Conservation (phyloP, 2,888 invertebrate species). For the Oscheius sp. region DNA sequence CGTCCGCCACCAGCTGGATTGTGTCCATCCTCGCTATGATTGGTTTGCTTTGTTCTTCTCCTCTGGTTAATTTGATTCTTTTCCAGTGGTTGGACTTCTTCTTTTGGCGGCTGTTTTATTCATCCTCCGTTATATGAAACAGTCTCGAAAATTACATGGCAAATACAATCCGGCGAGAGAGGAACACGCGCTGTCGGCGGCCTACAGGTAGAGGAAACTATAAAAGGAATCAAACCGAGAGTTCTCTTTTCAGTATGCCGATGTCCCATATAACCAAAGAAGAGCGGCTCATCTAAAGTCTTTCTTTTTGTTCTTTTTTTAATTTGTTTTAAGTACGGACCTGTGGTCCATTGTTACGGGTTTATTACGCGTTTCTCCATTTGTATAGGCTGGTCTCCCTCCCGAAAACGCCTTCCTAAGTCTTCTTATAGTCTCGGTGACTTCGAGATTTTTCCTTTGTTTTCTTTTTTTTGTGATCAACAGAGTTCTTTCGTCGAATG, state of each 20-base stretch:
- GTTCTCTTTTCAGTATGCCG: no score
- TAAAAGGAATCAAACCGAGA: no score
- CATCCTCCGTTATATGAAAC: conserved; percentile 62
- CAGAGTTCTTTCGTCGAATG: conserved; percentile 17
- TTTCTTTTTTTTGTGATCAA: conserved; percentile 3
- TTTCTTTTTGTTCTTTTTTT: background rate
- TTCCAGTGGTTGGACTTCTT: conserved; percentile 59
- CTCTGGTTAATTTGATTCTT: background rate
- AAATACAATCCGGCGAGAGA: conserved; percentile 71
- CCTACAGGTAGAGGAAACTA: no score
- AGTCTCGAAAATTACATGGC: conserved; percentile 62
- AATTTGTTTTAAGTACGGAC: conserved; percentile 17
- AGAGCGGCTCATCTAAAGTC: conserved; percentile 64
- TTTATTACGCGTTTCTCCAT: conserved; percentile 21
- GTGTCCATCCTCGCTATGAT: conserved; percentile 59
- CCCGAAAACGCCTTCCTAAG: conserved; percentile 43
- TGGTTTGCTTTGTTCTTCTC: conserved; percentile 37
- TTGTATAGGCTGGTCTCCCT: conserved; percentile 26
- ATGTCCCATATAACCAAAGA: conserved; percentile 66
- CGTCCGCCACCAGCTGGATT: conserved; percentile 55
- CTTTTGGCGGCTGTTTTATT: conserved; percentile 57
- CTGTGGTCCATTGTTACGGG: conserved; percentile 28
- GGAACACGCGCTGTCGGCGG: conserved; percentile 61
- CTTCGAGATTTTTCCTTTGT: background rate
- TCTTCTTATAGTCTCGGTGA: conserved; percentile 41